phyloP scores from a whole-genome alignment of 2,888 invertebrate genomes.

The Gari tellinella region DNA sequence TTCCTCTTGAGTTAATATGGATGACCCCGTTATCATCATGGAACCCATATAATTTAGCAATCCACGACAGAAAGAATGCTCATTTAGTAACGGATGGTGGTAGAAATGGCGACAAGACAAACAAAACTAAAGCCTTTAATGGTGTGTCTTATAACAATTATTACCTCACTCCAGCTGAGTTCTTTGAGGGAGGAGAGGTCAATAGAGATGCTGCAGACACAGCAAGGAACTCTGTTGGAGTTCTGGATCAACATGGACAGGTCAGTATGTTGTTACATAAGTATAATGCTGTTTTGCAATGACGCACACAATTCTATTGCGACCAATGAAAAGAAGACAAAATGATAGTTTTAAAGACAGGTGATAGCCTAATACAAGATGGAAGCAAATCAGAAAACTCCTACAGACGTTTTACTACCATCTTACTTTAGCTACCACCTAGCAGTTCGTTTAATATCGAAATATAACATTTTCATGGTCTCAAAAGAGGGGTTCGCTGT shows the following conservation, averaged over 20 bases:
- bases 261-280: background rate
- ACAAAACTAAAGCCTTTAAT: conserved; percentile 56
- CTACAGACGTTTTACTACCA: too few relatives aligned
- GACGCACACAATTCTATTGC: too few relatives aligned
- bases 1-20: conserved; percentile 79
- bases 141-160: conserved; percentile 55
- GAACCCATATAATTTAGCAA: conserved; percentile 73
- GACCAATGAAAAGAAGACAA: too few relatives aligned
- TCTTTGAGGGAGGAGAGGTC: conserved; percentile 63
- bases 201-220: conserved; percentile 62
- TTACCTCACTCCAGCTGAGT: conserved; percentile 65
- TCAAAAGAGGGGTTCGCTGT: too few relatives aligned
- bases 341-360: too few relatives aligned
- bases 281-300: too few relatives aligned
- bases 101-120: conserved; percentile 52
- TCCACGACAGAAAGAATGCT: background rate
- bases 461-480: too few relatives aligned
- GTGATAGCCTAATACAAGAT: too few relatives aligned
- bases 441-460: too few relatives aligned
- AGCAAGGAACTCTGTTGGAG: conserved; percentile 57
- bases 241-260: conserved; percentile 59
- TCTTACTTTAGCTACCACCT: too few relatives aligned
- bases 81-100: conserved; percentile 20
- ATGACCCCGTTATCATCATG: conserved; percentile 75
- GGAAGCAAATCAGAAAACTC: too few relatives aligned